Evolutionary conservation across 2,888 invertebrate genomes (phyloP).

Genomic region (Chymomyza procnemis): DNA sequence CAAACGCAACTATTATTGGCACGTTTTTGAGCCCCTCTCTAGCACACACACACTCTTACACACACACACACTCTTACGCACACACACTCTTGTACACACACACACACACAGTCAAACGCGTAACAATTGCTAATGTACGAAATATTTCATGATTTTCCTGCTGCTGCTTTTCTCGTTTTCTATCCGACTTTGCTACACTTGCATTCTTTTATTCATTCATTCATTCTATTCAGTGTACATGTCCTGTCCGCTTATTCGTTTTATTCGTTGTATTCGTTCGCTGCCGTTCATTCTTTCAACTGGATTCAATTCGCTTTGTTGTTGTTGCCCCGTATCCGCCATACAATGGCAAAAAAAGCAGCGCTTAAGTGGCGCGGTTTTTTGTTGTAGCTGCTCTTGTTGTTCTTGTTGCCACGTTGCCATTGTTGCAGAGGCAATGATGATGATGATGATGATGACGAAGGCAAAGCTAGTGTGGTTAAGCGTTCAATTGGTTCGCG

Average conservation of each 20-base stretch:
- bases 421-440: slow-evolving; percentile 35
- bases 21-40: slow-evolving; percentile 39
- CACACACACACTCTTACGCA: slow-evolving; percentile 27
- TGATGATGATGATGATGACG: slow-evolving; percentile 6
- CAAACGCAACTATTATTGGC: slow-evolving; percentile 67
- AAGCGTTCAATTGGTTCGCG: slow-evolving; percentile 23
- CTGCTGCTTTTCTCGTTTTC: slow-evolving; percentile 37
- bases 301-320: slow-evolving; percentile 46
- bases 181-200: slow-evolving; percentile 24
- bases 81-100: slow-evolving; percentile 6
- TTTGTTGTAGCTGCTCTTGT: too few species aligned
- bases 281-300: slow-evolving; percentile 21
- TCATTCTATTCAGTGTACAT: slow-evolving; percentile 17
- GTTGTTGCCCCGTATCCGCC: slow-evolving; percentile 1
- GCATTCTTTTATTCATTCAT: slow-evolving; percentile 53
- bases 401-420: slow-evolving; percentile 23
- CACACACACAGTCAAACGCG: slow-evolving; percentile 21
- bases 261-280: slow-evolving; percentile 36
- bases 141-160: slow-evolving; percentile 68
- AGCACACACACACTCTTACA: slow-evolving; percentile 6
- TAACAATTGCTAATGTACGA: slow-evolving; percentile 67
- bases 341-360: slow-evolving; percentile 13
- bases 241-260: slow-evolving; percentile 1
- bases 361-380: slow-evolving; percentile 49
- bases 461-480: background rate